These are phyloP conservation scores for Pristionchus arcanus DNA, from an alignment of 2,888 invertebrate species.

Conservation along the genomic window DNA sequence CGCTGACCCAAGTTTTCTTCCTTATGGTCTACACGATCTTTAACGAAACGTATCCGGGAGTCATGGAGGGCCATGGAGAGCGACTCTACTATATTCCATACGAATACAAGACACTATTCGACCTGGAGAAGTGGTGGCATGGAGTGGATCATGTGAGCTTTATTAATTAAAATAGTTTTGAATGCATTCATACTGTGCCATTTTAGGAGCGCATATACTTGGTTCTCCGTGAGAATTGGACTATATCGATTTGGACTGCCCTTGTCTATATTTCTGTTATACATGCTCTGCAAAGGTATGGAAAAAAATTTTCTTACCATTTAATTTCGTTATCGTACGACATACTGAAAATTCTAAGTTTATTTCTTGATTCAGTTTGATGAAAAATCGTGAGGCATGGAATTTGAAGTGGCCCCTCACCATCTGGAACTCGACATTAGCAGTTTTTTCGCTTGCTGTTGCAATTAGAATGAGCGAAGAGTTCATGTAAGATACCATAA, in stretches of 20 bases:
- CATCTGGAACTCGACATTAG: constrained; percentile 80
- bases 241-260: constrained; percentile 71
- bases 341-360: too few relatives aligned
- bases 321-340: neutral
- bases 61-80: constrained; percentile 66
- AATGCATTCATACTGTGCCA: neutral
- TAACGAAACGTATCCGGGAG: neutral
- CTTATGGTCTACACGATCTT: neutral
- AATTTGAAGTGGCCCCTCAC: constrained; percentile 79
- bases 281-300: constrained; percentile 78
- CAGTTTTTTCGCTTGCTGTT: constrained; percentile 80
- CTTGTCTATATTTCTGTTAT: constrained; percentile 80
- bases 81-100: constrained; percentile 68
- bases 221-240: constrained; percentile 67
- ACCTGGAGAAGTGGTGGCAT: constrained; percentile 57
- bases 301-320: neutral
- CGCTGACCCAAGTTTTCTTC: too few relatives aligned
- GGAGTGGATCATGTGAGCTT: neutral
- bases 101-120: constrained; percentile 60
- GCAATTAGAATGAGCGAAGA: constrained; percentile 62
- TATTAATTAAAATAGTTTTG: neutral
- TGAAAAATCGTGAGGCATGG: constrained; percentile 78
- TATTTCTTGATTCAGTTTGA: constrained; percentile 57
- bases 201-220: neutral
- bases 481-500: neutral